Evolutionary conservation across 2,113 vertebrate genomes (phyloP).

Genomic region (Mixornis gularis): DNA sequence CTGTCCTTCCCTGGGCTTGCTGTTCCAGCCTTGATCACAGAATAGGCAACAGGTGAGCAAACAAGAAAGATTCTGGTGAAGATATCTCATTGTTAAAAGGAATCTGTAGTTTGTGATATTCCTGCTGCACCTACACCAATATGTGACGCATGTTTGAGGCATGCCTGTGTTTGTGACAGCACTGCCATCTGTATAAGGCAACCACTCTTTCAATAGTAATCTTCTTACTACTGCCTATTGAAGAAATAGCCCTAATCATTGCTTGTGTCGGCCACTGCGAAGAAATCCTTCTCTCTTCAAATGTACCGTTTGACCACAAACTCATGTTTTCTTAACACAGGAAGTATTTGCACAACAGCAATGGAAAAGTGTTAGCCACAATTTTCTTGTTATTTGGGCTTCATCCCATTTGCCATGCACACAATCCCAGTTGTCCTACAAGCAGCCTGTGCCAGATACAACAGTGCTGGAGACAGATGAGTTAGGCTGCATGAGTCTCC

Average conservation of each 20-base stretch:
- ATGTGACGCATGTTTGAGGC: not conserved
- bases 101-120: not conserved
- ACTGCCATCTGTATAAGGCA: not conserved
- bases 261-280: fast-evolving
- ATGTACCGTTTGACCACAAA: fast-evolving
- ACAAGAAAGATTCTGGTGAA: not conserved
- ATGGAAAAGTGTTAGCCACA: not conserved
- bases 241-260: not conserved
- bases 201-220: not conserved
- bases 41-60: not conserved
- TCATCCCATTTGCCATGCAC: not conserved
- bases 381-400: not conserved
- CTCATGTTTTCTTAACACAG: not conserved
- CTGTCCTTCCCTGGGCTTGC: not conserved
- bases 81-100: not conserved
- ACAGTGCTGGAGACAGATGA: not conserved
- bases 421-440: not conserved
- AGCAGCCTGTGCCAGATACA: not conserved
- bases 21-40: not conserved
- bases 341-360: not conserved
- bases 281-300: not conserved
- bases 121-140: not conserved
- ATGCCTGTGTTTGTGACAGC: not conserved
- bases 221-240: not conserved
- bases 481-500: not conserved